Evolutionary conservation across 1,140 invertebrate species (phyloP).

Genomic region (Bombus cullumanus): DNA sequence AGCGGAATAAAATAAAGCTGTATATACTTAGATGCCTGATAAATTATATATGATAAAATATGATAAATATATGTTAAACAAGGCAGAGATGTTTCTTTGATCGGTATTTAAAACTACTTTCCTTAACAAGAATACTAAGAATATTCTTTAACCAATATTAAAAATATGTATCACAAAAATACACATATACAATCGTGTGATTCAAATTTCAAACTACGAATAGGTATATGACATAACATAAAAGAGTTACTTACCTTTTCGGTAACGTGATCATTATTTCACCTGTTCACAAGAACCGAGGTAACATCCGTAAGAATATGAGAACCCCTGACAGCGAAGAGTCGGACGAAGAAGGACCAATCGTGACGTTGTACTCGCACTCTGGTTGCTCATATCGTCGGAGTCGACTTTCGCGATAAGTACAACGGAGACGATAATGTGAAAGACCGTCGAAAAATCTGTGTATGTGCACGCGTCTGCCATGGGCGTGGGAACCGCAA

Average conservation of each 20-base stretch:
- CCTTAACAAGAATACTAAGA: neutral
- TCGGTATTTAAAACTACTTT: neutral
- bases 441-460: constrained; percentile 60
- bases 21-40: too few relatives aligned
- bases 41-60: too few relatives aligned
- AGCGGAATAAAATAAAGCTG: too few relatives aligned
- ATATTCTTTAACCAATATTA: neutral
- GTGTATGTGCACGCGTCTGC: constrained; percentile 38
- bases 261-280: neutral
- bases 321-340: constrained; percentile 51
- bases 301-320: neutral
- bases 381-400: constrained; percentile 49
- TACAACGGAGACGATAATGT: constrained; percentile 58
- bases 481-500: constrained; percentile 66
- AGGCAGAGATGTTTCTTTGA: neutral
- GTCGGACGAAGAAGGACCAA: constrained; percentile 45
- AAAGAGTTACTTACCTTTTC: too few relatives aligned
- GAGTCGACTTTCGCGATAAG: constrained; percentile 67
- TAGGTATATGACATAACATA: too few relatives aligned
- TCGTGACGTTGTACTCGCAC: constrained; percentile 42
- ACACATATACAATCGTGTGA: neutral
- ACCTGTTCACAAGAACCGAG: neutral
- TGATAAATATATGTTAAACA: neutral
- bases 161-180: neutral
- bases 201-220: neutral